Evolutionary conservation across 1,140 invertebrate species (phyloP), one percentile per base, ranked within the genome.

Genomic region (Maniola jurtina): DNA sequence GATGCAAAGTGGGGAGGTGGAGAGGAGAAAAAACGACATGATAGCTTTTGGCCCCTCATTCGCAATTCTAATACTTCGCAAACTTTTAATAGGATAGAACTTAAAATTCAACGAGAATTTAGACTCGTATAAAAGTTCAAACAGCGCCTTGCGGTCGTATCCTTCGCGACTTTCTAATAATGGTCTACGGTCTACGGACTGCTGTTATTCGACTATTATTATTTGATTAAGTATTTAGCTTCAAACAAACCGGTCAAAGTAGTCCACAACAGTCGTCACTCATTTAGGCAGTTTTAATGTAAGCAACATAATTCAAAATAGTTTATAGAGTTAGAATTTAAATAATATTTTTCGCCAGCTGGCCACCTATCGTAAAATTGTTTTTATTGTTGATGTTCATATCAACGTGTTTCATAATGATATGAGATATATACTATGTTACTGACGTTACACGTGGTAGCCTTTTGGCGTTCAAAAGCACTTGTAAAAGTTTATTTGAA

Each of bases 31-130:
- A 89, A 88, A 84, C 77, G 80, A 79, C 80, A 78, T 81, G 83
- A 88, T 88, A 83, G 88, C 84, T 87, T 86, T 87, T 85, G 81
- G 76, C 81, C 86, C 85, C 84, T 90, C 81, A 85, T 90, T 89
- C 83, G 79, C 84, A 88, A 87, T 89, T 89, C 83, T 89, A 88
- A 90, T 90, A 90, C 86, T 90, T 87, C 72, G 73, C 77, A 84
- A 89, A 90, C 83, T 90, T 90, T 90, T 90, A 90, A 90, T 88
- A 89, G 83, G 88, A 88, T 89, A 83, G 82, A 79, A 84, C 81
- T 89, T 89, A 80, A 89, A 88, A 89, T 89, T 89, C 84, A 83
- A 83, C 73, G 73, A 81, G 79, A 88, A 84, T 83, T 81, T 77
- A 81, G 69, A 75, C 63, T 84, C 73, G 76, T 63, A 72, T 72